These are phyloP conservation scores for Axis porcinus DNA, from an alignment of 2,113 vertebrate species.

Conservation along the genomic window DNA sequence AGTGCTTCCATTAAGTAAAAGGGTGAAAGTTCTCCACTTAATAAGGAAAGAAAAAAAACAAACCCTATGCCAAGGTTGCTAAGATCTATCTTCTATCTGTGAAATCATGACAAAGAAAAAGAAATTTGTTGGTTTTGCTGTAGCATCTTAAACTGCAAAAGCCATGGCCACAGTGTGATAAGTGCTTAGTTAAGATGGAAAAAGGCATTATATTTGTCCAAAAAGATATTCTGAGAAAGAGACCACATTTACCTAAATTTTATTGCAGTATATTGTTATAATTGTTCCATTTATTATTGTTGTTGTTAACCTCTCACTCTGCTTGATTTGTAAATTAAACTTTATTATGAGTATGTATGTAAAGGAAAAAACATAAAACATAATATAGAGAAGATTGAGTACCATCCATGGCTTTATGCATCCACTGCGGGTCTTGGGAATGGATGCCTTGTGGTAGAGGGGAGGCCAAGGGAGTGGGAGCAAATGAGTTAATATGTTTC, in stretches of 20 bases:
- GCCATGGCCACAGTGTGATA: neutral
- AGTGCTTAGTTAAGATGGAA: neutral
- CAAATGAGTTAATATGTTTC: slow-evolving; percentile 50
- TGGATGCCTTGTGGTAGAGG: no score
- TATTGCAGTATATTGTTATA: neutral
- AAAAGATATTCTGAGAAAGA: neutral
- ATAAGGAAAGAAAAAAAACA: neutral
- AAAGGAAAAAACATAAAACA: neutral
- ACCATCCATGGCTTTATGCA: neutral
- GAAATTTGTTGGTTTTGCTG: neutral
- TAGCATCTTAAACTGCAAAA: neutral
- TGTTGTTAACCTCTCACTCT: neutral
- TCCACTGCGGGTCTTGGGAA: neutral
- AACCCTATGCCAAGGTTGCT: neutral
- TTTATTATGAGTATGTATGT: neutral
- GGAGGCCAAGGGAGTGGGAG: neutral
- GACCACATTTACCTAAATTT: neutral
- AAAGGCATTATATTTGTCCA: neutral
- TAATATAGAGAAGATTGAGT: neutral
- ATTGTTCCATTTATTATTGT: neutral
- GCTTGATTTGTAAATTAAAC: neutral
- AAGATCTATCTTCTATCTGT: neutral
- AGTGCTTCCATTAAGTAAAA: neutral
- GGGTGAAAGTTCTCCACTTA: neutral
- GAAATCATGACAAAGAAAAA: neutral